Evolutionary conservation across 2,113 vertebrate species (phyloP).

Genomic region (Herpetotheres cachinnans): DNA sequence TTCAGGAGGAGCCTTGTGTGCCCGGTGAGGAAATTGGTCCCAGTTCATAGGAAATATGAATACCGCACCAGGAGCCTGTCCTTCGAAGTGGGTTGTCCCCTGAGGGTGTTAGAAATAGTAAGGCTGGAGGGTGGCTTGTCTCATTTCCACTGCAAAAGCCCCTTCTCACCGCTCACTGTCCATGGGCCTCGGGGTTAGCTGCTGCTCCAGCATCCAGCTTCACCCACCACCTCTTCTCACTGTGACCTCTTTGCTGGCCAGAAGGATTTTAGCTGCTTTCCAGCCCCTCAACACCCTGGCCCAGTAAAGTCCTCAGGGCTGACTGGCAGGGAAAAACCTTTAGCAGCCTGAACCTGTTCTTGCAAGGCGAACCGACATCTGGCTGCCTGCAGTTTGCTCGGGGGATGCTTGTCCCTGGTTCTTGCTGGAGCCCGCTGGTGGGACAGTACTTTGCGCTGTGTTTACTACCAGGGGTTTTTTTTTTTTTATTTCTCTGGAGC

Average conservation of each 20-base stretch:
- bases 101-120: not conserved
- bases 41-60: not conserved
- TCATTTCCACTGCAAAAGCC: not conserved
- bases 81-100: not conserved
- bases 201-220: not conserved
- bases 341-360: not conserved
- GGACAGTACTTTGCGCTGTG: not conserved
- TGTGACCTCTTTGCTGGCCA: not conserved
- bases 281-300: not conserved
- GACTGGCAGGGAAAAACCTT: not conserved
- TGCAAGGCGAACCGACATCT: too few species aligned
- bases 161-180: not conserved
- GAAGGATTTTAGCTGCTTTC: not conserved
- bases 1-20: not conserved
- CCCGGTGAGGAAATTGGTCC: not conserved
- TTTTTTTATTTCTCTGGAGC: not conserved
- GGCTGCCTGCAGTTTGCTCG: not conserved
- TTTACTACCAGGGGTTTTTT: not conserved
- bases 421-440: not conserved
- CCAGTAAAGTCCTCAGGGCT: not conserved
- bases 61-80: not conserved
- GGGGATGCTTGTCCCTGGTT: not conserved
- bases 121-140: not conserved
- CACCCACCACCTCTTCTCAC: not conserved
- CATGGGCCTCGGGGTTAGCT: accelerated